Evolutionary conservation across 64 coral and sea anemone species (phyloP).

Genomic region (Pachyseris speciosa): DNA sequence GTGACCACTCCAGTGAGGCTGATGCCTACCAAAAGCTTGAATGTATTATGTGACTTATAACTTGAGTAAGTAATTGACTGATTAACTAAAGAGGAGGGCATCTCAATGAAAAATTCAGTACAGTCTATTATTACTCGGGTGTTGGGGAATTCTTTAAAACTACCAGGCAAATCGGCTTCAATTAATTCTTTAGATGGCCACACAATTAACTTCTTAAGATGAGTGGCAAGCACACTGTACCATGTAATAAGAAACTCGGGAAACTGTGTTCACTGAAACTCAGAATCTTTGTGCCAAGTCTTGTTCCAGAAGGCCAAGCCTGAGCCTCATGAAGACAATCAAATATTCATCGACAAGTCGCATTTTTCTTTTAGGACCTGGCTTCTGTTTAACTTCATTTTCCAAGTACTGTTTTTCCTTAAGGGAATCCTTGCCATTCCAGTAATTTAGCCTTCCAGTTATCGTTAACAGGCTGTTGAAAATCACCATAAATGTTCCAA

Average conservation of each 20-base stretch:
- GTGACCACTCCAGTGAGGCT: conserved; percentile 28
- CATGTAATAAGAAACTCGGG: conserved; percentile 34
- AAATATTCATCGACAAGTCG: too few species aligned
- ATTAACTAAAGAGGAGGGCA: too few species aligned
- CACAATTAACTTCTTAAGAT: conserved; percentile 55
- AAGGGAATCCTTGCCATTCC: conserved; percentile 52
- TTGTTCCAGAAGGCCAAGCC: conserved; percentile 54
- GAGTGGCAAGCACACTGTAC: conserved; percentile 44
- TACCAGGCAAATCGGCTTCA: not conserved
- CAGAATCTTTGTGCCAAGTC: too few species aligned
- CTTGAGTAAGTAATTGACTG: conserved; percentile 37
- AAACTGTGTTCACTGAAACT: conserved; percentile 53
- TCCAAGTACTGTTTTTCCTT: conserved; percentile 14
- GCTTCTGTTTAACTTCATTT: conserved; percentile 9
- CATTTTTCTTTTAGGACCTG: too few species aligned
- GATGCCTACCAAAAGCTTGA: too few species aligned
- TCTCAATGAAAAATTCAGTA: too few species aligned
- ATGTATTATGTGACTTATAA: conserved; percentile 51
- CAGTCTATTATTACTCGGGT: too few species aligned
- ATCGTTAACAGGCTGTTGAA: conserved; percentile 34
- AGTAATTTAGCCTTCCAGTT: conserved; percentile 55
- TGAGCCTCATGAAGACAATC: conserved; percentile 54
- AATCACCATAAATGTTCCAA: too few species aligned
- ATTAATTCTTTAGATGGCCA: conserved; percentile 48
- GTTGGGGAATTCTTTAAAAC: conserved; percentile 38